Evolutionary conservation across 30 jellyfish, hydroid and myxozoan species (phyloP), one percentile per base, ranked within the genome.

Genomic region (Cassiopea xamachana): DNA sequence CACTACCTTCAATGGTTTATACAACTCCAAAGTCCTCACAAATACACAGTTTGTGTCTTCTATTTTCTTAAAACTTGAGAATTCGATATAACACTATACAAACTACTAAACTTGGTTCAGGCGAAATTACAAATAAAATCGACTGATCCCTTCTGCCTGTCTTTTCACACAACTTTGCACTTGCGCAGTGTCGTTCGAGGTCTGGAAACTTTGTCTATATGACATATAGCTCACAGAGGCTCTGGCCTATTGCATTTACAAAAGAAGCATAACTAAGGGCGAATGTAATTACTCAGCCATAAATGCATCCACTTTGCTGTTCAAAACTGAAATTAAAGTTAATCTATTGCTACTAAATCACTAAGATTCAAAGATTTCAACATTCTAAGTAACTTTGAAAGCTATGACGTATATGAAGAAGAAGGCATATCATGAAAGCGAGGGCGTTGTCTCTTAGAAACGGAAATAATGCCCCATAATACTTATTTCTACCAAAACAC

Each of bases 381-480:
- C 39, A 27, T 27, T 27, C 39, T 27, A 27, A 27, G 39, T 27
- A 27, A 0, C 64, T 55, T 55, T 55, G 64, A 55, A 55, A 55
- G 7, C 7, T 55, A 82, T 82, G 90, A 82, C 90, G 7, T 71
- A 7, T 46, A 19, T 1, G 46, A 46, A 43, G 14, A 50, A 59
- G 19, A 50, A 43, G 70, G 16, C 89, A 19, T 7, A 74, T 75
- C 92, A 81, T 75, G 92, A 86, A 81, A 89, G 77, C 96, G 89
- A 89, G 96, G 96, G 96, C 96, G 96, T 89, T 89, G 96, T 89
- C 96, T 69, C 92, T 90, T 75, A 89, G 92, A 89, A 89, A 88
- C 95, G 94, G 94, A 87, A 87, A 87, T 87, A 27, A 19, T 14
- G 87, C 46, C 87, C 70, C 87, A 69, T 44, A 74, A 82, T 82